phyloP scores from a whole-genome alignment of 2,888 invertebrate species.

The Meta bourneti region DNA sequence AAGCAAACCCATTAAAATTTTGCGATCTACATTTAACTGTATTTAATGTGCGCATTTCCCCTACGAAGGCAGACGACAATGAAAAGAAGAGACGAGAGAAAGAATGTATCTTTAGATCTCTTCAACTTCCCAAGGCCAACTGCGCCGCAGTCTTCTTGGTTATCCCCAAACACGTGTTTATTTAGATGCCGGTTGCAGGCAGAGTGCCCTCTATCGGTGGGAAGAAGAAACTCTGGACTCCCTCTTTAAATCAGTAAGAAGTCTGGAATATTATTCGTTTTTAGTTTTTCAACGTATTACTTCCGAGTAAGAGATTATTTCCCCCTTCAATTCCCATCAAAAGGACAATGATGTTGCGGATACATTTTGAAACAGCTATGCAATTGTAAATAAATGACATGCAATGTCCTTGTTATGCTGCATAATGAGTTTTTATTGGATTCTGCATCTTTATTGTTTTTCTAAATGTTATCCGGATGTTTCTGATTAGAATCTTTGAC shows the following conservation, averaged over 20 bases:
- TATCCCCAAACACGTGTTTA: constrained; percentile 72
- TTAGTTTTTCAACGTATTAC: too few species aligned
- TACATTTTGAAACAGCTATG: too few species aligned
- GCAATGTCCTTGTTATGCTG: too few species aligned
- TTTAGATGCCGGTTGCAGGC: constrained; percentile 28
- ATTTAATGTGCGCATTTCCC: constrained; percentile 35
- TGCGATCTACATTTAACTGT: constrained; percentile 8
- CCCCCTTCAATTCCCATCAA: too few species aligned
- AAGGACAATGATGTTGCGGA: too few species aligned
- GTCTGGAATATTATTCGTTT: too few species aligned
- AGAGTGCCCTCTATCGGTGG: constrained; percentile 64
- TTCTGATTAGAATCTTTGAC: too few species aligned
- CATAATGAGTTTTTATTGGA: too few species aligned
- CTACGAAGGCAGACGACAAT: constrained; percentile 43
- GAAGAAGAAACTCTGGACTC: background rate
- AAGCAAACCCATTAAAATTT: background rate
- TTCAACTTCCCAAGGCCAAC: constrained; percentile 68
- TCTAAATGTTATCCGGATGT: too few species aligned
- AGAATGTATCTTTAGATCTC: constrained; percentile 66
- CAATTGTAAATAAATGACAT: too few species aligned
- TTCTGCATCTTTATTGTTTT: too few species aligned
- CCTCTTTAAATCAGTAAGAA: constrained; percentile 5
- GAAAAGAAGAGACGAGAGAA: constrained; percentile 56
- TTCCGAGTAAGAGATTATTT: too few species aligned
- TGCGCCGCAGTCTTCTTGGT: constrained; percentile 52